Evolutionary conservation across 2,113 vertebrate genomes (phyloP).

Genomic region (Aldabrachelys gigantea): DNA sequence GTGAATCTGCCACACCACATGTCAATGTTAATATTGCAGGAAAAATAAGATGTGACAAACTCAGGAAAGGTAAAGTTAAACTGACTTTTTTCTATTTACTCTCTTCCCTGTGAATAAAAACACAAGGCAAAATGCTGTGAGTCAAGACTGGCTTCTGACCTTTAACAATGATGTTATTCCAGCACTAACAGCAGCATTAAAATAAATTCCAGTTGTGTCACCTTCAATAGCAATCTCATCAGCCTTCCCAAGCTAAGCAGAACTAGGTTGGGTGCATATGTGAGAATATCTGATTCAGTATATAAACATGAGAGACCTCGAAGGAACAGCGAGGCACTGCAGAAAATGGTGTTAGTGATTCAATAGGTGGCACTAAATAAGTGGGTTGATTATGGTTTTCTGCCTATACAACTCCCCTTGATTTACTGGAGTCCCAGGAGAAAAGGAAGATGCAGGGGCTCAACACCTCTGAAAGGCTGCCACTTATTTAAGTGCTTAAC

Average conservation of each 20-base stretch:
- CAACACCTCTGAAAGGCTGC: background rate
- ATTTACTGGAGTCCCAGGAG: background rate
- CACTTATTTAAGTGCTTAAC: too few relatives aligned
- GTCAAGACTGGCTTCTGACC: background rate
- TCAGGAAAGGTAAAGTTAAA: background rate
- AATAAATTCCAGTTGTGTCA: background rate
- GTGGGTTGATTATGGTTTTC: background rate
- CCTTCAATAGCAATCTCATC: background rate
- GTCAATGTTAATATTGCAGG: background rate
- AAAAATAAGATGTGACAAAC: background rate
- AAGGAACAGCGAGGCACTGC: background rate
- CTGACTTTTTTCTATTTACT: background rate
- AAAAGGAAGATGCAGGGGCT: background rate
- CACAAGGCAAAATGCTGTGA: background rate
- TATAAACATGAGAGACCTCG: background rate
- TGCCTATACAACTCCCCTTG: background rate
- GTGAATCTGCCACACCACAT: background rate
- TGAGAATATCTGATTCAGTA: background rate
- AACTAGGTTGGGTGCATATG: background rate
- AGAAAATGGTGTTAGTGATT: background rate
- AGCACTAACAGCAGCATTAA: background rate
- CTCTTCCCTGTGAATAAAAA: background rate
- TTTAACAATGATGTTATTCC: background rate
- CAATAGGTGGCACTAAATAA: background rate
- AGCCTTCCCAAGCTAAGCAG: background rate